Base-by-base conservation (phyloP, 2,113 vertebrate genomes). In the Ariopsis seemanni region DNA sequence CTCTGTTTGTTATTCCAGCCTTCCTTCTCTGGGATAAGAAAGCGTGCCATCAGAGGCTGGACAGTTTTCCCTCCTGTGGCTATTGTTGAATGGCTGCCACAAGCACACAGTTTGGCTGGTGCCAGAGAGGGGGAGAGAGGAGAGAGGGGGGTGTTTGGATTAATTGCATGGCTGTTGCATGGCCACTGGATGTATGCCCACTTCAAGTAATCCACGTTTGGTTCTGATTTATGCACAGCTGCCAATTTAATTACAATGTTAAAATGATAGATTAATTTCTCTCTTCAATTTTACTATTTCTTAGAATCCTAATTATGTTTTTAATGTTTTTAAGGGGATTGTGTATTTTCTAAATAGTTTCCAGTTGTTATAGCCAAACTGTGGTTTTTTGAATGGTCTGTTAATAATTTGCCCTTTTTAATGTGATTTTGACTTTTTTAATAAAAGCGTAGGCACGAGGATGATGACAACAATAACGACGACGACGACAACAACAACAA, bases 201-300 rank as follows among this genome's bases (percentile, higher is more conserved):
- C 63, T 63, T 86, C 74, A 55, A 85, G 83, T 72, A 81, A 82
- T 85, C 83, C 82, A 80, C 65, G 82, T 88, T 87, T 90, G 90
- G 88, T 88, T 86, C 79, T 52, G 81, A 87, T 91, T 91, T 79
- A 92, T 72, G 88, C 84, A 87, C 77, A 85, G 72, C 89, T 91
- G 90, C 86, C 90, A 88, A 62, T 89, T 89, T 90, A 88, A 91
- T 89, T 89, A 89, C 77, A 85, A 77, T 82, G 75, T 89, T 88
- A 88, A 82, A 92, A 34, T 80, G 89, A 90, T 87, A 87, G 86
- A 78, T 91, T 85, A 50, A 82, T 89, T 69, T 74, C 77, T 79
- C 75, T 60, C n/a, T 52, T 71, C 8, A 81, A 80, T 88, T 83
- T 75, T 78, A 87, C 82, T 71, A 67, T 83, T n/a, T 48, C 42